Evolutionary conservation across 2,888 invertebrate genomes (phyloP), one percentile per base, ranked within the genome.

Genomic region (Nowickia ferox): DNA sequence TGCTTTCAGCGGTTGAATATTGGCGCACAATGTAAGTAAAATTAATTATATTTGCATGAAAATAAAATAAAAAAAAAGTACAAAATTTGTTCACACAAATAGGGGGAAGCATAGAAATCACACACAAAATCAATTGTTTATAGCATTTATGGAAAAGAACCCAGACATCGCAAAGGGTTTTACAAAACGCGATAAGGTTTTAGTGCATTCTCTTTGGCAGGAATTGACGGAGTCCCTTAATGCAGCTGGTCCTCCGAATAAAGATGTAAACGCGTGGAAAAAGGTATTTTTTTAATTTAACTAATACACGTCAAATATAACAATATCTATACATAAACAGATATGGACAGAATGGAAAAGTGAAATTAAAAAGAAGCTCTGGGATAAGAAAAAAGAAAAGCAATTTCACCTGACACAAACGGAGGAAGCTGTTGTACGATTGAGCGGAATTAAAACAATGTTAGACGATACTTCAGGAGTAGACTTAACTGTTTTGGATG

Each of bases 201-300:
- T 55, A 13, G 53, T 69, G 1, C 53, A 69, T 4, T 53, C 53
- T 9, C 69, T 69, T 55, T 69, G 66, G 66, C 15, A 48, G 9
- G 55, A 69, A 17, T 55, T 30, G 3, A 0, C 69, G 11, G 40
- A 69, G 42, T 69, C 69, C 40, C 53, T 69, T 10, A 48, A 66
- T 48, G 30, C 48, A n/a, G 46, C 66, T 66, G 48, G 66, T 2
- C 66, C 48, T 8, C 66, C 69, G 6, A 42, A 1, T 22, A 69
- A 69, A 15, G 55, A 69, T 68, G 51, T 17, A 51, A 68, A 51
- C 13, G 51, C 2, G 1, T 68, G 68, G 68, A 68, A 68, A 51
- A 68, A 51, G 51, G 9, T 22, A 55, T 55, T 38, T 69, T 51
- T 68, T 61, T 17, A 13, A 15, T 44, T 8, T 63, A 17, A 51